These are phyloP conservation scores for Anguilla megastoma DNA, from an alignment of 2,797 vertebrate genomes.

Conservation along the genomic window DNA sequence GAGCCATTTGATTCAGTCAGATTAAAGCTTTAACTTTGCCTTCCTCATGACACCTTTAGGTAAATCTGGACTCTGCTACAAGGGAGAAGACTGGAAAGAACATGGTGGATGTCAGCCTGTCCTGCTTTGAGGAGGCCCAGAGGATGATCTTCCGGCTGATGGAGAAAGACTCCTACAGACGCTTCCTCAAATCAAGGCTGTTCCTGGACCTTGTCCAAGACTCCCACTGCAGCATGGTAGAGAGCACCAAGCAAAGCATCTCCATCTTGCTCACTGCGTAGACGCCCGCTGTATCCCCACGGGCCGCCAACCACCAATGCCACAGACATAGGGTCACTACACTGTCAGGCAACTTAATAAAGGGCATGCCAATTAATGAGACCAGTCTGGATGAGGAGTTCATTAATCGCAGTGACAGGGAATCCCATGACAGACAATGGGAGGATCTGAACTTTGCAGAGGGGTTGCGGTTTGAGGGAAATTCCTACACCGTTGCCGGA, in stretches of 20 bases:
- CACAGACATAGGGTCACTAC: neutral
- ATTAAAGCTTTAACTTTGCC: no score
- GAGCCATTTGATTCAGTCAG: neutral
- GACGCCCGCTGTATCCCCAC: neutral
- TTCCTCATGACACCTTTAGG: conserved; percentile 61
- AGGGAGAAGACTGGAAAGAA: conserved; percentile 80
- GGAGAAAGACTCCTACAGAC: conserved; percentile 93
- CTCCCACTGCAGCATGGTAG: neutral
- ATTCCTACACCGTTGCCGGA: neutral
- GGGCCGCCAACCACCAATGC: neutral
- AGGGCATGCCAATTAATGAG: neutral
- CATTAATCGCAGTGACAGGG: neutral
- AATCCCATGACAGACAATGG: neutral
- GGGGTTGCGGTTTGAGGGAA: neutral
- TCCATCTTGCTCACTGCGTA: neutral
- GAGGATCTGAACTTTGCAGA: neutral
- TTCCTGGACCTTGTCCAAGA: conserved; percentile 70
- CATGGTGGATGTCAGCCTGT: conserved; percentile 66
- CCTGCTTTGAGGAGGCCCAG: conserved; percentile 87
- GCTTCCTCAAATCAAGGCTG: conserved; percentile 86
- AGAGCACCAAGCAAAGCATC: neutral
- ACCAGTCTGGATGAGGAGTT: neutral
- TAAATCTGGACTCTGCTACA: conserved; percentile 85
- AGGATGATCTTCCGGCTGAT: conserved; percentile 87
- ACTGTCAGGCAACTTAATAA: neutral